A percentile compares a stretch with the other conserved stretches of the same genome.
phyloP scores from a whole-genome alignment of 2,797 vertebrate species.

The Anguilla obscura region DNA sequence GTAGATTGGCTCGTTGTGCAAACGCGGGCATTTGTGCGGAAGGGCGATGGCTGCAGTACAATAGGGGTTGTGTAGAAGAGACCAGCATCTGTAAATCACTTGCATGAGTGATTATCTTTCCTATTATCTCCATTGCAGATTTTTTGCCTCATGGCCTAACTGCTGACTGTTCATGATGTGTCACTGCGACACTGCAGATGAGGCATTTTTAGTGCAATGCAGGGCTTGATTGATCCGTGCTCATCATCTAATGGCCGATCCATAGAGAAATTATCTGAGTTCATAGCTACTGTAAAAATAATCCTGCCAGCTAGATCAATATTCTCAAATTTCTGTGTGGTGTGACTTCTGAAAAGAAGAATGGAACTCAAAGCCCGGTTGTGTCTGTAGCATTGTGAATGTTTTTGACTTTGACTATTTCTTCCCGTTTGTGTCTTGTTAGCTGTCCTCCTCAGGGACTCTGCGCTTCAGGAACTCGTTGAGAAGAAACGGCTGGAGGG shows the following conservation, averaged over 20 bases:
- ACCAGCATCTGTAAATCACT: background rate
- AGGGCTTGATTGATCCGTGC: background rate
- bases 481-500: constrained; percentile 45
- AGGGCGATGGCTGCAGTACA: background rate
- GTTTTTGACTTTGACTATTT: background rate
- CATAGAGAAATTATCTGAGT: background rate
- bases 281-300: background rate
- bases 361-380: background rate
- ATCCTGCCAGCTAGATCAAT: background rate
- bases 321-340: background rate
- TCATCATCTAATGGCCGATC: background rate
- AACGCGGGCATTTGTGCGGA: background rate
- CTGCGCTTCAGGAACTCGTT: constrained; percentile 66
- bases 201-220: background rate
- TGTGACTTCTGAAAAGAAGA: background rate
- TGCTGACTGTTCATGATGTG: background rate
- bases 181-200: background rate
- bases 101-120: background rate
- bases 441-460: constrained; percentile 83
- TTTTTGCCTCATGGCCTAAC: background rate
- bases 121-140: background rate
- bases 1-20: background rate
- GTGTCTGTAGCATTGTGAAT: background rate
- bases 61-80: background rate
- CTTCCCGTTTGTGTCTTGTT: constrained; percentile 14